Base-by-base conservation (phyloP, 2,888 invertebrate species). In the Microchrysa polita region DNA sequence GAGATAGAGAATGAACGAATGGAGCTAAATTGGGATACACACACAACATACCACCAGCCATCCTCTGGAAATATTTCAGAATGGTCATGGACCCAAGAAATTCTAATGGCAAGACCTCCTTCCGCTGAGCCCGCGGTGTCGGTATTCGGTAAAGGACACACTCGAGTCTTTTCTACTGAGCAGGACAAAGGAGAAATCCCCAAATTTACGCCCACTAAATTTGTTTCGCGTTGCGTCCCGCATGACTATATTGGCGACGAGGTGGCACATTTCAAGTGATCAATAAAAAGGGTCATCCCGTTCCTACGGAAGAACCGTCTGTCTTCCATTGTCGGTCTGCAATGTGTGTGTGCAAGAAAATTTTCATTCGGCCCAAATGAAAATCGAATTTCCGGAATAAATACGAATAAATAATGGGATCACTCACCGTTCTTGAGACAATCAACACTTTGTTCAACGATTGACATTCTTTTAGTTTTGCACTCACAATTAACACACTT, bases 261-360 rank as follows among this genome's bases (percentile, higher is more conserved):
- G 69, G 55, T 55, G 69, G 57, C 69, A 69, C 55, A 65, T n/a
- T 40, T 69, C 69, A 57, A 69, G 69, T 69, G 69, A 69, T 69
- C 69, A 69, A 69, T 69, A 69, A 69, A n/a, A 69, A 63, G 57
- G 69, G 57, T 40, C 69, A 34, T 69, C 52, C 69, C 55, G 52
- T 57, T 57, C 65, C 65, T 7, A n/a, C n/a, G n/a, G n/a, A 34
- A 34, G 27, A 34, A n/a, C 27, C 27, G 27, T 34, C 27, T 7
- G 27, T 34, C 27, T 34, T 34, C 27, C n/a, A 34, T 34, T n/a
- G 27, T 34, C 27, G 27, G 23, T 57, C 23, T 22, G 48, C 48
- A 48, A 61, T 61, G 40, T 16, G 53, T 53, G 67, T 67, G 53
- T 67, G 57, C 27, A 34, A 48, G 34, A 65, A 61, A 40, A 18